Evolutionary conservation across 2,113 vertebrate species (phyloP), one percentile per base, ranked within the genome.

Genomic region (Terrapene triunguis): DNA sequence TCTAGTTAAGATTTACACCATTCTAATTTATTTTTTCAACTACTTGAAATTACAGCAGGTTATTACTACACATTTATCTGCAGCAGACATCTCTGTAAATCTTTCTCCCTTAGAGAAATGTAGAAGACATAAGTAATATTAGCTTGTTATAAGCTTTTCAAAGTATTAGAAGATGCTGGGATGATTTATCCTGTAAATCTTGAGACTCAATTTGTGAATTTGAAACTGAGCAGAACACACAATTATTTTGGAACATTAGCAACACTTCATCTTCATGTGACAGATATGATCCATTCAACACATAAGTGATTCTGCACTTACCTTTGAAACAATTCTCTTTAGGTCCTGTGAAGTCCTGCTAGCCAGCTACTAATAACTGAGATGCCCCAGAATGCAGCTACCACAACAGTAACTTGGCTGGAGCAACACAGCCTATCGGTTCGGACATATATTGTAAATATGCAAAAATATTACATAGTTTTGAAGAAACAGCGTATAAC

Each of bases 51-150:
- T 2, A 17, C 4, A 53, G 84, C 0, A 3, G 5, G 1, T 2
- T 2, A 1, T 6, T 0, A 1, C 29, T 2, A 42, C 51, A 82
- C 53, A 0, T 12, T 24, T 1, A 12, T 35, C 24, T 0, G 0
- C 2, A 0, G 0, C 0, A 4, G 3, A 9, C 19, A 79, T 3
- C 4, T 5, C 10, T 2, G 72, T 3, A 6, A 6, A 22, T 5
- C 2, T 27, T 21, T 10, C 13, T n/a, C 38, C 13, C 2, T 7
- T 0, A 27, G 21, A 19, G 53, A 29, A 10, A 51, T 47, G 38
- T 62, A 55, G 21, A 21, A 81, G 22, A 13, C 24, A 17, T 29
- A 9, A 22, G 0, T 6, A 55, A 3, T 47, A 42, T 53, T 1
- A 51, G 69, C 5, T 38, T 42, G 51, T 5, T 16, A 10, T 32